phyloP scores from a whole-genome alignment of 2,113 vertebrate species.

The Actenoides lindsayi region DNA sequence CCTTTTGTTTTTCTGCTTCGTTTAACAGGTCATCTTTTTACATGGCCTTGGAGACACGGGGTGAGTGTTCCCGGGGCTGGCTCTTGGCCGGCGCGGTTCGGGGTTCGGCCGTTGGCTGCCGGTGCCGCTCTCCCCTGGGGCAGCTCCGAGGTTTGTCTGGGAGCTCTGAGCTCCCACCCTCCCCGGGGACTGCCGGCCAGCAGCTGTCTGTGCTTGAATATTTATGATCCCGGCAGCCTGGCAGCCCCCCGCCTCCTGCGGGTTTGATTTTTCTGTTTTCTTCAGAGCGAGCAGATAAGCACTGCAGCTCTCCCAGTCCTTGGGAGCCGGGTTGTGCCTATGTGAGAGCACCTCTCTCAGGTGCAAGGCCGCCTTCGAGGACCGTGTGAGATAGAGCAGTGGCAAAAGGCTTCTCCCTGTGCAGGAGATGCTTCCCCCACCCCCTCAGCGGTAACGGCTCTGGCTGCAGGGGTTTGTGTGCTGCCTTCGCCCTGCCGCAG shows the following conservation, averaged over 20 bases:
- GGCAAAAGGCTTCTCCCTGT: not conserved
- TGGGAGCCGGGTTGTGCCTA: not conserved
- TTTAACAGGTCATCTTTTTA: conserved; percentile 93
- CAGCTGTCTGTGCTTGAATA: not conserved
- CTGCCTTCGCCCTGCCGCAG: not conserved
- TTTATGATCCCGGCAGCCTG: not conserved
- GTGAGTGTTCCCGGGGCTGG: conserved; percentile 76
- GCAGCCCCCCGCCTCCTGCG: not conserved
- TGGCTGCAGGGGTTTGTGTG: not conserved
- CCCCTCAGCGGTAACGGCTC: not conserved
- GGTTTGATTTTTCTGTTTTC: not conserved
- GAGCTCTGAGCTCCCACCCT: not conserved
- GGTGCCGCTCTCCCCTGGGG: not conserved
- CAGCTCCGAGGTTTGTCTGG: not conserved
- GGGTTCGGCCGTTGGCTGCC: fast-evolving
- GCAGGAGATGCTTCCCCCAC: not conserved
- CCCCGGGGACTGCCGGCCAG: not conserved
- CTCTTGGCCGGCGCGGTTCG: fast-evolving
- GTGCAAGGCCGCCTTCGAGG: not conserved
- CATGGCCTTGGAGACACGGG: conserved; percentile 96
- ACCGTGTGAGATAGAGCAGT: not conserved
- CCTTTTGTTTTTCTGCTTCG: not conserved
- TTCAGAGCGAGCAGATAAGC: not conserved
- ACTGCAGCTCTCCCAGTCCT: not conserved
- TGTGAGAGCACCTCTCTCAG: fast-evolving